phyloP scores from a whole-genome alignment of 2,113 vertebrate species.

The Vimba vimba region DNA sequence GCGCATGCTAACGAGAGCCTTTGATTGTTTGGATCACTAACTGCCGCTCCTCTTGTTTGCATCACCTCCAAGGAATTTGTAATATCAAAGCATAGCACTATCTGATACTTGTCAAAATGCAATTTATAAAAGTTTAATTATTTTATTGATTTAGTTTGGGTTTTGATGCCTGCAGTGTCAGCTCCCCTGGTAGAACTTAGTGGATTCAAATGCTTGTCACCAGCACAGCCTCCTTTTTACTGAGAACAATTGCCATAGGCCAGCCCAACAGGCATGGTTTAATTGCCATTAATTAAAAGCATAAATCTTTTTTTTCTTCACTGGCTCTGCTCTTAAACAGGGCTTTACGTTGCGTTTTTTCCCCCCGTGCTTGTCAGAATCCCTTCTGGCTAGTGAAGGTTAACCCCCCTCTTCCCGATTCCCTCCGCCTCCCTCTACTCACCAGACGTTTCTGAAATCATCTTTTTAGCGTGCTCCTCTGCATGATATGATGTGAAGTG shows the following conservation, averaged over 20 bases:
- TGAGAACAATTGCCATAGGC: slow-evolving; percentile 99
- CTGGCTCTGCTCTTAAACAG: slow-evolving; percentile 98
- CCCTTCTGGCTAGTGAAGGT: slow-evolving; percentile 95
- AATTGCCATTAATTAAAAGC: slow-evolving; percentile 99
- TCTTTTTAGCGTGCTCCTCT: slow-evolving; percentile 90
- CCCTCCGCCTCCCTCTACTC: slow-evolving; percentile 61
- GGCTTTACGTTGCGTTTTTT: slow-evolving; percentile 85
- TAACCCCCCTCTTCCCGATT: slow-evolving; percentile 77
- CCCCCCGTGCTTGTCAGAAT: slow-evolving; percentile 90
- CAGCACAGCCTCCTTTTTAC: slow-evolving; percentile 97
- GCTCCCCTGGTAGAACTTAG: slow-evolving; percentile 99
- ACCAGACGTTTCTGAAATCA: slow-evolving; percentile 87
- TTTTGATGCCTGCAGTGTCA: slow-evolving; percentile 99
- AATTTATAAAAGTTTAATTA: slow-evolving; percentile 99
- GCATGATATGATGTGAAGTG: slow-evolving; percentile 92
- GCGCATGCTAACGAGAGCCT: slow-evolving; percentile 94
- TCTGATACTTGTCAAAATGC: slow-evolving; percentile 99
- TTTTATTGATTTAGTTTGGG: slow-evolving; percentile 99
- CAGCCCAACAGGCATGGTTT: slow-evolving; percentile 99
- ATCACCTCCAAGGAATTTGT: slow-evolving; percentile 95
- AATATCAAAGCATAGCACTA: slow-evolving; percentile 98
- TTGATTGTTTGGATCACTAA: slow-evolving; percentile 99
- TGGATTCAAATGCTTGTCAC: slow-evolving; percentile 99
- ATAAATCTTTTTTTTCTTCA: slow-evolving; percentile 99
- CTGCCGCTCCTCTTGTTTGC: slow-evolving; percentile 95